These are phyloP conservation scores for Petroica traversi DNA, from an alignment of 2,113 vertebrate species.

Conservation along the genomic window DNA sequence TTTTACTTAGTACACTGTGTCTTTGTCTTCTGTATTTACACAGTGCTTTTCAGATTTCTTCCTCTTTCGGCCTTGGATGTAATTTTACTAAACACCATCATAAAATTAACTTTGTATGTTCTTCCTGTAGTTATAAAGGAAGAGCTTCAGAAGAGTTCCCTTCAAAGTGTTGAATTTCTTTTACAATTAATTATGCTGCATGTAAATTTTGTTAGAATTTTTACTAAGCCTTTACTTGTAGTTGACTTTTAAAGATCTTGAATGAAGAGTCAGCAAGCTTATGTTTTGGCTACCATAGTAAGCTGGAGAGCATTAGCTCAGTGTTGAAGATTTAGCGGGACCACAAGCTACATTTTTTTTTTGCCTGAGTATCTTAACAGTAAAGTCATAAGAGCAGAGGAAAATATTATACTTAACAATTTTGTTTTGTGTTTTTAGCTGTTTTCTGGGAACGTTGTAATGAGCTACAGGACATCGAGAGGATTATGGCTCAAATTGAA, in stretches of 20 bases:
- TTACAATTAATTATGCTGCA: not conserved
- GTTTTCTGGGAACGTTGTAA: slow-evolving; percentile 92
- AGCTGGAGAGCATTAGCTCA: not conserved
- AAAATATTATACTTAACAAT: not conserved
- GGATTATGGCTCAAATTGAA: slow-evolving; percentile 91
- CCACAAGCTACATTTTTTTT: not conserved
- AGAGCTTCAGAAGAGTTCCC: not conserved
- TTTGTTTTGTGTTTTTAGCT: slow-evolving; percentile 71
- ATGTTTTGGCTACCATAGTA: not conserved
- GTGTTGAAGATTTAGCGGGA: not conserved
- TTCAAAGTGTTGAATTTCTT: not conserved
- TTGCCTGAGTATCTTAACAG: not conserved
- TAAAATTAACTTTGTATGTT: not conserved
- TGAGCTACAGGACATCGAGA: slow-evolving; percentile 90
- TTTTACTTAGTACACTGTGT: not conserved
- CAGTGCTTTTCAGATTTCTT: not conserved
- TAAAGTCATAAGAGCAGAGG: not conserved
- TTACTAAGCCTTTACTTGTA: not conserved
- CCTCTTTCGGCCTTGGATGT: not conserved
- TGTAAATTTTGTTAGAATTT: not conserved
- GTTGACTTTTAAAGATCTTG: not conserved
- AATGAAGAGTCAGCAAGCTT: not conserved
- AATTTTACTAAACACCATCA: not conserved
- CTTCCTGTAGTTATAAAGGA: not conserved
- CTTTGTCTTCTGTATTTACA: not conserved